Evolutionary conservation across 2,888 invertebrate species (phyloP).

Genomic region (Adelphocoris suturalis): DNA sequence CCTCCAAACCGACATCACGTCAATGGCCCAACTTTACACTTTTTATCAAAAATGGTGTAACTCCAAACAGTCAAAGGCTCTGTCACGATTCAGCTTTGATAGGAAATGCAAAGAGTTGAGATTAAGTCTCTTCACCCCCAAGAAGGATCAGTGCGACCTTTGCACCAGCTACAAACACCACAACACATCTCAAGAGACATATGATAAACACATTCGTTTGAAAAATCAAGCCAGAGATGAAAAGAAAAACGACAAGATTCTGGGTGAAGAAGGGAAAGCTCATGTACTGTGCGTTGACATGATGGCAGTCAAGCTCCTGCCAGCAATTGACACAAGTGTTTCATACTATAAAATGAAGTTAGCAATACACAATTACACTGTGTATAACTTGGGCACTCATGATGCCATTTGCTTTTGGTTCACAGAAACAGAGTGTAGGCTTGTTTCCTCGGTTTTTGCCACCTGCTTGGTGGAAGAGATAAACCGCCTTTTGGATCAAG

Average conservation of each 20-base stretch:
- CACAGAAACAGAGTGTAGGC: constrained; percentile 20
- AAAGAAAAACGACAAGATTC: constrained; percentile 59
- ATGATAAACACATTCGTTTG: constrained; percentile 41
- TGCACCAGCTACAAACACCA: constrained; percentile 60
- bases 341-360: constrained; percentile 46
- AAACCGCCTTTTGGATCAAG: too few relatives aligned
- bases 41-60: not conserved
- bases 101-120: not conserved
- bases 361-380: constrained; percentile 52
- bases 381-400: constrained; percentile 54
- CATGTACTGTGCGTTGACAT: constrained; percentile 63
- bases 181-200: constrained; percentile 51
- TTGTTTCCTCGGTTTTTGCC: not conserved
- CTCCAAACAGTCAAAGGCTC: not conserved
- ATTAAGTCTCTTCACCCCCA: constrained; percentile 15
- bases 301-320: constrained; percentile 61
- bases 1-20: constrained; percentile 47
- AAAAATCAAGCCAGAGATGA: constrained; percentile 57
- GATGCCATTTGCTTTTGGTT: constrained; percentile 57
- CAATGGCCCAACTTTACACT: not conserved
- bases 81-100: constrained; percentile 1
- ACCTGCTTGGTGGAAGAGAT: too few relatives aligned
- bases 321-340: not conserved
- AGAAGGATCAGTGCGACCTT: constrained; percentile 70
- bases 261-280: constrained; percentile 25